These are phyloP conservation scores for Poeciliopsis retropinna DNA, from an alignment of 2,113 vertebrate genomes.

Conservation along the genomic window DNA sequence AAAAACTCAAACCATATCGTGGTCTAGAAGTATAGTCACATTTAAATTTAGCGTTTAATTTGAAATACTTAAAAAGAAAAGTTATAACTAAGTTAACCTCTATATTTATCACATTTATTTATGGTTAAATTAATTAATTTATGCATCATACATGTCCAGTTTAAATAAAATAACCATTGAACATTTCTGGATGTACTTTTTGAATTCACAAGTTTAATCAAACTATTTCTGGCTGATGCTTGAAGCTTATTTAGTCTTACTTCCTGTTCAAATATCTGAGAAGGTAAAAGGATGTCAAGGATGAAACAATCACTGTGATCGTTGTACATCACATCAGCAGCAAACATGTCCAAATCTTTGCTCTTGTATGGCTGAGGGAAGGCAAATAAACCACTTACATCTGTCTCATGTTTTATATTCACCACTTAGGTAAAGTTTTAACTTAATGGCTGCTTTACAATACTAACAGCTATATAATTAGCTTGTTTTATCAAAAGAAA, in stretches of 20 bases:
- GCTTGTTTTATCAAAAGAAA: neutral
- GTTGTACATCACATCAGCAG: neutral
- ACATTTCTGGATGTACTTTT: neutral
- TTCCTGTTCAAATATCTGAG: constrained; percentile 6
- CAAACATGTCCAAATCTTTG: neutral
- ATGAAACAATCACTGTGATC: neutral
- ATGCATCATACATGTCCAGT: neutral
- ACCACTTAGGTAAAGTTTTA: neutral
- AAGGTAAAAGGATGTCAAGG: neutral
- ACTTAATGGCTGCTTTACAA: neutral
- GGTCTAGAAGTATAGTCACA: neutral
- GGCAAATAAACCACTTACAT: neutral
- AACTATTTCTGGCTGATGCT: neutral
- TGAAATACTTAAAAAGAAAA: neutral
- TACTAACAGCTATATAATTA: neutral
- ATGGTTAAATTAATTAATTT: neutral
- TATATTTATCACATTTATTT: neutral
- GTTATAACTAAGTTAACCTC: neutral
- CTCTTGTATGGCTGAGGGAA: neutral
- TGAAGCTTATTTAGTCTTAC: neutral
- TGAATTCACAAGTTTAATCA: neutral
- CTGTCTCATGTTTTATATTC: neutral
- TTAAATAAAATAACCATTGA: neutral
- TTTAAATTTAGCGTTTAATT: neutral
- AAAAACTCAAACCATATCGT: neutral